A percentile compares a stretch with the other conserved stretches of the same genome.
Evolutionary conservation across 2,888 invertebrate species (phyloP).

Genomic region (Cephus pulcher): DNA sequence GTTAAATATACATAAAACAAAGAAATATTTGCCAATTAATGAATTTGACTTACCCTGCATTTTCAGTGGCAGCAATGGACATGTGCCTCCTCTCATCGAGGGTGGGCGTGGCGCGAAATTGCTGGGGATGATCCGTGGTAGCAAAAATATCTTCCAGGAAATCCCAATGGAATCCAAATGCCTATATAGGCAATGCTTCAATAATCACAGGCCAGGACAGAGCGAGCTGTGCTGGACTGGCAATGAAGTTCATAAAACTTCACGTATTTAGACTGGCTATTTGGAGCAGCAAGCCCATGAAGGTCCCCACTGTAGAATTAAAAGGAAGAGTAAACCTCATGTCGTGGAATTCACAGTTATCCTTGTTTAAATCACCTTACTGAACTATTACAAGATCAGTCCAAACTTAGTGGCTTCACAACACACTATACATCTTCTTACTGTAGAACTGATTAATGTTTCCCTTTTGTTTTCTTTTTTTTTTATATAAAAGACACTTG

Average conservation of each 20-base stretch:
- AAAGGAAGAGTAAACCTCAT: neutral
- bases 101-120: constrained; percentile 70
- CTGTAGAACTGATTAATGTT: neutral
- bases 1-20: neutral
- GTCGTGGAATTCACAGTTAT: neutral
- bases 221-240: neutral
- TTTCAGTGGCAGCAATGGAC: constrained; percentile 74
- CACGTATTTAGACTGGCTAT: neutral
- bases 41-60: constrained; percentile 70
- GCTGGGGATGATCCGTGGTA: constrained; percentile 71
- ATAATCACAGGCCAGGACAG: neutral
- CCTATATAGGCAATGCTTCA: neutral
- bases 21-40: neutral
- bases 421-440: neutral
- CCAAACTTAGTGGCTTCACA: neutral
- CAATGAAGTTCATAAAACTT: neutral
- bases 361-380: neutral
- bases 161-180: neutral
- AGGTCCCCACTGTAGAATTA: neutral
- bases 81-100: constrained; percentile 75
- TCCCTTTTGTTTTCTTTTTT: neutral
- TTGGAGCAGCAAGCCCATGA: neutral
- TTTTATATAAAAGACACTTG: neutral
- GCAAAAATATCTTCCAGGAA: constrained; percentile 11
- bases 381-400: neutral